Evolutionary conservation across 92 coral and sea anemone species (phyloP).

Genomic region (Phymanthus crucifer): DNA sequence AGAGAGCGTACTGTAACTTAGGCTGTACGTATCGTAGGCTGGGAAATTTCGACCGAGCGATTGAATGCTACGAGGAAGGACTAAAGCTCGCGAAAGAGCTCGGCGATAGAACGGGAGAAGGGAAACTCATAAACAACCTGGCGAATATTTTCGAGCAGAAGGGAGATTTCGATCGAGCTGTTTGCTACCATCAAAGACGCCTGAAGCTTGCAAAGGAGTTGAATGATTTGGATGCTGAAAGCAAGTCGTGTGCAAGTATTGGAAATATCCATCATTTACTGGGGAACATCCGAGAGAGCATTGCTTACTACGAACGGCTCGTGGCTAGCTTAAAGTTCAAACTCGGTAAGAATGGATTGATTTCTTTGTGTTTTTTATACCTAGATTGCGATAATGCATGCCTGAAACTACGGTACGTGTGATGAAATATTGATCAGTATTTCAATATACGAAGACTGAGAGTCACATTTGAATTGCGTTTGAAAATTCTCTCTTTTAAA

Average conservation of each 20-base stretch:
- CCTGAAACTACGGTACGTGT: slow-evolving; percentile 11
- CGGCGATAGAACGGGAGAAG: slow-evolving; percentile 86
- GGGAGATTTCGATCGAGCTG: slow-evolving; percentile 89
- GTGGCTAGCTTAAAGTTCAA: slow-evolving; percentile 89
- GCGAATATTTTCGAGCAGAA: slow-evolving; percentile 85
- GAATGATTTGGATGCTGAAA: slow-evolving; percentile 88
- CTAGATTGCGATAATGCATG: neutral
- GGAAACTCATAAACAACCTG: slow-evolving; percentile 90
- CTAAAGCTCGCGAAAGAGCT: slow-evolving; percentile 73
- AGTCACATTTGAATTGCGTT: neutral
- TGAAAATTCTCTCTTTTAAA: neutral
- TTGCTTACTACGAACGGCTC: slow-evolving; percentile 85
- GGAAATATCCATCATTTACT: slow-evolving; percentile 90
- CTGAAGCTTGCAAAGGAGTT: slow-evolving; percentile 81
- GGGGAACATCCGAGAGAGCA: slow-evolving; percentile 92
- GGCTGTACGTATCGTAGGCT: slow-evolving; percentile 87
- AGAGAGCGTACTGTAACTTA: slow-evolving; percentile 89
- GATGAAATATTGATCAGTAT: slow-evolving; percentile 15
- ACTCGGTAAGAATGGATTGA: slow-evolving; percentile 58
- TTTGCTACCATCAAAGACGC: slow-evolving; percentile 76
- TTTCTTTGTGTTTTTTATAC: neutral
- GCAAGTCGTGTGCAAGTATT: slow-evolving; percentile 92
- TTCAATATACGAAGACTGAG: neutral
- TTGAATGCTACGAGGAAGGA: slow-evolving; percentile 95
- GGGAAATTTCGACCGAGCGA: slow-evolving; percentile 78